Conservation (phyloP, 2,113 vertebrate species). For the Epinephelus moara region DNA sequence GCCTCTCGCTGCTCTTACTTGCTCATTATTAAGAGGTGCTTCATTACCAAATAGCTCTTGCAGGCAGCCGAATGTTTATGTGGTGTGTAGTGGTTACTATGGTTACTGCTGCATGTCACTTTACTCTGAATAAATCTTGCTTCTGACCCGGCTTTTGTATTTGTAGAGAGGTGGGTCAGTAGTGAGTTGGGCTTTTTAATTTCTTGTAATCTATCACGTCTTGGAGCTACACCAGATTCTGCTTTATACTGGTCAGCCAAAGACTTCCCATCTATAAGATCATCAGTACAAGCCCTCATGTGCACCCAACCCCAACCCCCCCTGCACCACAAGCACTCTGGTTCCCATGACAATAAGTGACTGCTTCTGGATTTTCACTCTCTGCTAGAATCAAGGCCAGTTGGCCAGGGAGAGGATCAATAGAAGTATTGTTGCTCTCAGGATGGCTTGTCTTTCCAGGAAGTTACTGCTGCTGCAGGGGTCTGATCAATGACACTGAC, state of each 20-base stretch:
- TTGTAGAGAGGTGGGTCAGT: conserved; percentile 4
- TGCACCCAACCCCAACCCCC: not conserved
- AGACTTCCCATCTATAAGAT: conserved; percentile 36
- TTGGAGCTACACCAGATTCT: not conserved
- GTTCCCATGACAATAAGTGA: conserved; percentile 74
- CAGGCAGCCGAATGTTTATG: conserved; percentile 30
- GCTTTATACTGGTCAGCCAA: not conserved
- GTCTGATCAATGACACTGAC: conserved; percentile 79
- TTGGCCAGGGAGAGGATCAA: conserved; percentile 74
- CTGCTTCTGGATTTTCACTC: conserved; percentile 69
- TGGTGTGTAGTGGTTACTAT: conserved; percentile 39
- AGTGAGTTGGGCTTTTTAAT: not conserved
- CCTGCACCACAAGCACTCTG: not conserved
- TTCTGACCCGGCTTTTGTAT: conserved; percentile 35
- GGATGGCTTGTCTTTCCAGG: conserved; percentile 76
- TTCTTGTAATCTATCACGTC: conserved; percentile 24
- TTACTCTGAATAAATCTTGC: conserved; percentile 25
- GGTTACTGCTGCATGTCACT: conserved; percentile 39
- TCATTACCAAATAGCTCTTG: conserved; percentile 38
- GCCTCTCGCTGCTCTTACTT: not conserved
- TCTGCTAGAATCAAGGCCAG: conserved; percentile 55
- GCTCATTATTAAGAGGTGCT: conserved; percentile 37
- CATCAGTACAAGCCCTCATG: conserved; percentile 14
- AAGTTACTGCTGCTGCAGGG: conserved; percentile 70
- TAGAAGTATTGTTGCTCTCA: conserved; percentile 75